Base-by-base conservation (phyloP, 2,113 vertebrate species). In the Cairina moschata region DNA sequence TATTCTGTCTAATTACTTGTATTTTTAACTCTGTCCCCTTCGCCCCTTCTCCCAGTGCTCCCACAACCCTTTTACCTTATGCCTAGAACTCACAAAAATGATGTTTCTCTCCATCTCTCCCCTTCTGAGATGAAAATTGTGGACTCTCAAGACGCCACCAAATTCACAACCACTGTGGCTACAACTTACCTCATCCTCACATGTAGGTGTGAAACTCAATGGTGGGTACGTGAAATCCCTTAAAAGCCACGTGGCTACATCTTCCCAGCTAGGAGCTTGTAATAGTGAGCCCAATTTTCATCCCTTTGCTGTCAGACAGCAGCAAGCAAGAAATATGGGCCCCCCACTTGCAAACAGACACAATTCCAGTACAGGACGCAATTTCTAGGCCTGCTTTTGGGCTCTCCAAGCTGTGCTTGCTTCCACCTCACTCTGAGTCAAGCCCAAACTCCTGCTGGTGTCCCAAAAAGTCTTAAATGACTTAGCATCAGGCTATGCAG, bases 31-130 rank as follows among this genome's bases (percentile, higher is more conserved):
- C 34, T 59, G 11, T 14, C 18, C n/a, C 7, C 28, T 60, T 59
- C 62, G 36, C 11, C 6, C 7, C 3, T 25, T 48, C 52, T 42
- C 40, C 32, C 52, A 58, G 8, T 32, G 22, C 72, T 54, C 69
- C 32, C 0, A 0, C 1, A 22, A 48, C 3, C 22, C 36, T 56
- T 40, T 31, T 56, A 36, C 34, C 13, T 42, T 34, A 54, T 2
- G 7, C 32, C 1, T 2, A 63, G 34, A 66, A 23, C 18, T 88
- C 68, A 77, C 16, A 83, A 65, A 90, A 72, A 42, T 2, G 0
- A 17, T 48, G 17, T 3, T n/a, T 66, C 34, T 66, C 75, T 42
- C 55, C 36, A 73, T 8, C 55, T 69, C 62, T 62, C 50, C 78
- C 60, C 36, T 56, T 17, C 59, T 34, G 40, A 55, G 55, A 44